Base-by-base conservation (phyloP, 2,797 vertebrate genomes). In the Enteromius paludinosus region DNA sequence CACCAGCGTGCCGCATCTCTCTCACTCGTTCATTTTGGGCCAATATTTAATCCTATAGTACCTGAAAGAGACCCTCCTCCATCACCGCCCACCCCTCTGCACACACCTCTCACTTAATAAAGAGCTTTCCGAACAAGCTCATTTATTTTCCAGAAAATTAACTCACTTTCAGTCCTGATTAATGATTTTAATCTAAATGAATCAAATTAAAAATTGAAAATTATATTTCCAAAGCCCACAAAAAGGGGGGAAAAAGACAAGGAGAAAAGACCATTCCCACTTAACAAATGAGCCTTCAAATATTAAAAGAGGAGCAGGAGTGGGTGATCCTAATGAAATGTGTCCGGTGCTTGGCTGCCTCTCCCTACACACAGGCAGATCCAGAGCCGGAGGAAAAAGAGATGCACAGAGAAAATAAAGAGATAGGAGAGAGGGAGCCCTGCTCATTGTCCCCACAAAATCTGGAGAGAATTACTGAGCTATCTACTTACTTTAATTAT, bases 151-250 rank as follows among this genome's bases (percentile, higher is more conserved):
- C 96, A 96, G 96, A 98, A 98, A 98, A 99, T 99, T 98, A 99
- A 98, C 97, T 97, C 96, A 95, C 95, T 96, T 96, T 97, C 96
- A 96, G 95, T 95, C 93, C 96, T 98, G 97, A 99, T 99, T 98
- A 99, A 99, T 98, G 97, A 98, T 99, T 97, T 90, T 98, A 97
- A 99, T 99, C 97, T 97, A 99, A 99, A 98, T 97, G 97, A 98
- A 98, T 98, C 97, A 99, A 99, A 99, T 99, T 98, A 99, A 98
- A 98, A 98, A 97, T 97, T 97, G 96, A 97, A 99, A 99, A 99
- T 98, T 98, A 98, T 99, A 98, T 98, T 98, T 98, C 97, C 96
- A 98, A 99, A 98, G 96, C 95, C 93, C 95, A 96, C 96, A 96
- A 92, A 95, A 93, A 89, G 84, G 88, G 88, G 86, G 25, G 54